phyloP scores from a whole-genome alignment of 2,113 vertebrate genomes.

The Semnornis frantzii region DNA sequence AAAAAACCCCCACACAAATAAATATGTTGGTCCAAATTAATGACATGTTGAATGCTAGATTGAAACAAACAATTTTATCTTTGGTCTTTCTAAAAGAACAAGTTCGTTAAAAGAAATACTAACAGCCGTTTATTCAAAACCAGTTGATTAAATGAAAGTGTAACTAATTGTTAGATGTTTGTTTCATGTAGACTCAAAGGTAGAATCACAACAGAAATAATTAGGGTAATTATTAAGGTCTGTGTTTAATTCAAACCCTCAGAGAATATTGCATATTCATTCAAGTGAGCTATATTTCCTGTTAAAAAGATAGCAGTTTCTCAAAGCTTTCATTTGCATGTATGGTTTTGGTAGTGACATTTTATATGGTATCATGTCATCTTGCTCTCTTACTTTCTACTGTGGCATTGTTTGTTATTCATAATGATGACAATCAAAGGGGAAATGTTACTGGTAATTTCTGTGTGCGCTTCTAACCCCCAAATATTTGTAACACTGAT shows the following conservation, averaged over 20 bases:
- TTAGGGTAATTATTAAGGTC: slow-evolving; percentile 73
- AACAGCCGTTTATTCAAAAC: slow-evolving; percentile 52
- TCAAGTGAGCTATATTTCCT: slow-evolving; percentile 41
- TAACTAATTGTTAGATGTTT: slow-evolving; percentile 68
- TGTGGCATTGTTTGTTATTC: slow-evolving; percentile 54
- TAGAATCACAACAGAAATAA: slow-evolving; percentile 73
- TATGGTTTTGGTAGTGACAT: slow-evolving; percentile 7
- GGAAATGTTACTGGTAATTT: slow-evolving; percentile 53
- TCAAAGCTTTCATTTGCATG: slow-evolving; percentile 22
- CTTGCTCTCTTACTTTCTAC: neutral
- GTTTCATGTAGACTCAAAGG: slow-evolving; percentile 72
- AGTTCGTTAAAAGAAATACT: slow-evolving; percentile 37
- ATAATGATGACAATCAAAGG: slow-evolving; percentile 45
- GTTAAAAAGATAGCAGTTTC: slow-evolving; percentile 7
- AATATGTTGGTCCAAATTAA: slow-evolving; percentile 24
- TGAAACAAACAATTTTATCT: slow-evolving; percentile 45
- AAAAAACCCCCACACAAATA: slow-evolving; percentile 18
- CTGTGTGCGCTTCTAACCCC: slow-evolving; percentile 11
- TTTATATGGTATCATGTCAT: neutral
- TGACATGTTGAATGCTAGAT: slow-evolving; percentile 34
- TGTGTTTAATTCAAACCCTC: slow-evolving; percentile 66
- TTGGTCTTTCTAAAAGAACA: slow-evolving; percentile 54
- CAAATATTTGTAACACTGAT: slow-evolving; percentile 45
- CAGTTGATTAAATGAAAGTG: slow-evolving; percentile 49
- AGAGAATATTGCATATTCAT: slow-evolving; percentile 56